Evolutionary conservation across 2,888 invertebrate species (phyloP), one percentile per base, ranked within the genome.

Genomic region (Neoscelio sp.): DNA sequence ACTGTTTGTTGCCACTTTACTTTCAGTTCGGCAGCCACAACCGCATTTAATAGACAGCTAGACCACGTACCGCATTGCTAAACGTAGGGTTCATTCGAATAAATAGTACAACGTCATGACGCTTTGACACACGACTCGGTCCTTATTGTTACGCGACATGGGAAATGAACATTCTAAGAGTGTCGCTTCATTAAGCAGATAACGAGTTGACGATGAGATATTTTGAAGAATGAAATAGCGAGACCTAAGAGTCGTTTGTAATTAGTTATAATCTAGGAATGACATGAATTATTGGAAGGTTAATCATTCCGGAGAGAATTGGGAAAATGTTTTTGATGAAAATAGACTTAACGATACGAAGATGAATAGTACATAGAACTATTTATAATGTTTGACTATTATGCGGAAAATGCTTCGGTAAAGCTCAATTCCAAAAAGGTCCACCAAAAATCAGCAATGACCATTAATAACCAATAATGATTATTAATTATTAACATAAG

Each of bases 151-250:
- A 62, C 83, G 70, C 77, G 89, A 89, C 89, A 88, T 89, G 89
- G 89, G 89, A 89, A 89, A 85, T 83, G 89, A 88, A 80, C 89
- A 89, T 86, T 83, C 80, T 75, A 80, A 80, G 73, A 82, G 84
- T 84, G 78, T 77, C 85, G 82, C 85, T 85, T 86, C 85, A 86
- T 87, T 87, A 87, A 85, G 52, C 80, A 84, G 86, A 86, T 88
- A 87, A 87, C 75, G 46, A 75, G 54, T 17, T 50, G 5, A 35
- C 58, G 52, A 58, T 38, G 33, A 26, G 44, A 46, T 44, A 10
- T 44, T 40, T 52, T 33, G 15, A 44, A 10, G 12, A 60, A 30
- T 35, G 1, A 40, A 26, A 17, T 30, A 10, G 17, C 18, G 23
- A 26, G 10, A 42, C 50, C 42, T 64, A n/a, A 0, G 23, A 40